Evolutionary conservation across 1,140 invertebrate genomes (phyloP), one percentile per base, ranked within the genome.

Genomic region (Thaumatotibia leucotreta): DNA sequence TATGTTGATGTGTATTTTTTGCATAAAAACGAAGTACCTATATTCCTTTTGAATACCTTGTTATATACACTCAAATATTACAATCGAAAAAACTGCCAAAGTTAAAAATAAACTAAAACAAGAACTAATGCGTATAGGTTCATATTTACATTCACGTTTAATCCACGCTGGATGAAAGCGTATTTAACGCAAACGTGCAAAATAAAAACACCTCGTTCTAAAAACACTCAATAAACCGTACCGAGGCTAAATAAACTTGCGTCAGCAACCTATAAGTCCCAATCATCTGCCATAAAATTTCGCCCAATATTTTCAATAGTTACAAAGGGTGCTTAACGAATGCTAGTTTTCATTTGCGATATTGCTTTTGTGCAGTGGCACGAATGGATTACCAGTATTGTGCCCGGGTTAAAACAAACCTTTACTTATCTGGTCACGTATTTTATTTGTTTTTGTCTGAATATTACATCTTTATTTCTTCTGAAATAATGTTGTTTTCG

Each of bases 311-410:
- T 81, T 80, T 70, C 76, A 74, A 80, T 76, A 72, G 74, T 58
- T 58, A 85, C 81, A 87, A 83, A 85, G 79, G 74, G 73, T 82
- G 80, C 77, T 83, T 85, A 88, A 84, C 82, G 79, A 85, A 79
- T 74, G 72, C 75, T 82, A 83, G 80, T 82, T 84, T 83, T 80
- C 79, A 86, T 82, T 81, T 77, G 71, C 76, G 74, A 80, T 88
- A 88, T 88, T 86, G 83, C 85, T 83, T 82, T 86, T 88, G 85
- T 85, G 74, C 84, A 82, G 64, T 79, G 83, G 81, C 79, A 77
- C 72, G 83, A 77, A 82, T 72, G 76, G 77, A 85, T 86, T 83
- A 81, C 76, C 69, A 66, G 73, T 77, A 88, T 84, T 80, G 83
- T 79, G 65, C 68, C 58, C 73, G 65, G 72, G 73, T 81, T 76